Percentiles rank a stretch among this genome's conserved stretches.
Evolutionary conservation across 1,140 invertebrate genomes (phyloP).

Genomic region (Pantala flavescens): DNA sequence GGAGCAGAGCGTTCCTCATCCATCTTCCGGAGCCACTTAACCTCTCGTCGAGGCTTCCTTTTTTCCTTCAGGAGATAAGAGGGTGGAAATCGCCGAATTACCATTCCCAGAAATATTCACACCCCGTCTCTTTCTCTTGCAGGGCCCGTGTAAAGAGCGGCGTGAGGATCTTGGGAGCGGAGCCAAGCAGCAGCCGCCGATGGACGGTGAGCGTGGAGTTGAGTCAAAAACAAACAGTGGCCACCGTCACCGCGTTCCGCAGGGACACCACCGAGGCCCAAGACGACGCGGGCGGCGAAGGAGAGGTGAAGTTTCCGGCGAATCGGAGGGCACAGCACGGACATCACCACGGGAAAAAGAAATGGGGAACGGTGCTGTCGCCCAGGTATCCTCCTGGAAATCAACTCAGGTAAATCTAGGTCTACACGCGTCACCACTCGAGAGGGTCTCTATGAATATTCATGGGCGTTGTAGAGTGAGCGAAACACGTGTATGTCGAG

Average conservation of each 20-base stretch:
- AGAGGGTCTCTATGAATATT: too few species aligned
- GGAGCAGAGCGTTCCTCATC: too few species aligned
- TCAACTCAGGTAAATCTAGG: neutral
- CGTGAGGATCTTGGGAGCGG: slow-evolving; percentile 67
- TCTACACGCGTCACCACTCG: too few species aligned
- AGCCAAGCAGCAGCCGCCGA: slow-evolving; percentile 51
- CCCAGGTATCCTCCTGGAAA: neutral
- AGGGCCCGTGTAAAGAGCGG: slow-evolving; percentile 80
- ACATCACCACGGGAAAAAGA: neutral
- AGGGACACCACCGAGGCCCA: slow-evolving; percentile 33
- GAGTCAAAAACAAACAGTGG: slow-evolving; percentile 69
- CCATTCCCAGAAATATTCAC: too few species aligned
- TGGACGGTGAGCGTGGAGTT: slow-evolving; percentile 80
- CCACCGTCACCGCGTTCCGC: slow-evolving; percentile 71
- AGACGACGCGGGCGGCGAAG: neutral
- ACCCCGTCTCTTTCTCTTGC: slow-evolving; percentile 27
- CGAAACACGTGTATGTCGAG: too few species aligned
- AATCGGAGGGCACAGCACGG: neutral
- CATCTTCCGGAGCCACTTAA: too few species aligned
- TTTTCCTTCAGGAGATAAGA: too few species aligned
- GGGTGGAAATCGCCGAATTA: too few species aligned
- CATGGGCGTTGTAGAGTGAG: too few species aligned
- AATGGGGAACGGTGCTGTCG: neutral
- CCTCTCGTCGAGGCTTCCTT: too few species aligned
- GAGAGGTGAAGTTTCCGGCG: neutral